phyloP scores from a whole-genome alignment of 2,113 vertebrate species.

The Hippolais icterina region DNA sequence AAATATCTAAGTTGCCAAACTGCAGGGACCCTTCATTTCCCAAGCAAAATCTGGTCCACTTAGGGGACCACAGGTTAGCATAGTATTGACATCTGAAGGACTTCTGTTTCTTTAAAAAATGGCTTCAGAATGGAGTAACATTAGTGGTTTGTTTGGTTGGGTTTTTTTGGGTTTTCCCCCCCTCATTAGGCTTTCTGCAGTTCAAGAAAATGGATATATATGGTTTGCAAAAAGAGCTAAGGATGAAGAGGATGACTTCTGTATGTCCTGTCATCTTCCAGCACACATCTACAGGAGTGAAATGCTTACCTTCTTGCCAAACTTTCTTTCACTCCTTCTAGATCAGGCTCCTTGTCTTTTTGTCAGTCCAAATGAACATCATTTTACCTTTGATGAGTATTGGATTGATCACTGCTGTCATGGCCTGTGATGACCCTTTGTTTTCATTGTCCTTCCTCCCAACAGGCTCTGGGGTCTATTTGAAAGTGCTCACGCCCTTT shows the following conservation, averaged over 20 bases:
- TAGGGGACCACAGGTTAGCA: neutral
- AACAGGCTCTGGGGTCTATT: neutral
- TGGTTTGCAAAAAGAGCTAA: neutral
- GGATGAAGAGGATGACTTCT: neutral
- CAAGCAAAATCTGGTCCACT: neutral
- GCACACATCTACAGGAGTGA: neutral
- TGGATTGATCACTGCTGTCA: constrained; percentile 1
- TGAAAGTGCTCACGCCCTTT: neutral
- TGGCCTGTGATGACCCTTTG: neutral
- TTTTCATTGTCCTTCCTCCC: neutral
- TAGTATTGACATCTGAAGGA: neutral
- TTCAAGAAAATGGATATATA: neutral
- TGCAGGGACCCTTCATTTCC: constrained; percentile 35
- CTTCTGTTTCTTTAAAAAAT: neutral
- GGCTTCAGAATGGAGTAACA: neutral
- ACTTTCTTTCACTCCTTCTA: neutral
- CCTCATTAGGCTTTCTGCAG: neutral
- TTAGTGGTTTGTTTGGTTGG: neutral
- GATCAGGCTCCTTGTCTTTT: neutral
- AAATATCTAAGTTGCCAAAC: constrained; percentile 20
- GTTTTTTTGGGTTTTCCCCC: neutral
- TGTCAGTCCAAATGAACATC: neutral
- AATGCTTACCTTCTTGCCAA: neutral
- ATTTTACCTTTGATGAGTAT: neutral
- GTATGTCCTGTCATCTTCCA: neutral